Conservation (phyloP, 1,140 invertebrate genomes). For the Euschistus heros region DNA sequence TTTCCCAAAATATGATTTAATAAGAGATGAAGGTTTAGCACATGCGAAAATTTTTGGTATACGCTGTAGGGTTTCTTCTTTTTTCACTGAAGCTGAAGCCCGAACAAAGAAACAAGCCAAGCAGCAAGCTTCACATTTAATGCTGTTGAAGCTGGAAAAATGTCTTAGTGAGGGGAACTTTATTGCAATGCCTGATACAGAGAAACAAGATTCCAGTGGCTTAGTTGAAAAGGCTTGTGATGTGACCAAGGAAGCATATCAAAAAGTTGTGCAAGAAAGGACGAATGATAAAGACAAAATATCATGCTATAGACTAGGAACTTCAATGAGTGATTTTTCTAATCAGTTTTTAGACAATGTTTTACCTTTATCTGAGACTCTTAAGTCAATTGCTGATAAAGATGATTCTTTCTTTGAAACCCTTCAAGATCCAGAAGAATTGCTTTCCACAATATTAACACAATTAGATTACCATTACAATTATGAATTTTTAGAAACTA, state of each 20-base stretch:
- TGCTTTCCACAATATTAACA: not conserved
- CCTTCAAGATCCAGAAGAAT: not conserved
- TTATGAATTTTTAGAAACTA: no score
- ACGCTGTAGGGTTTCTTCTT: slow-evolving; percentile 49
- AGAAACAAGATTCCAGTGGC: not conserved
- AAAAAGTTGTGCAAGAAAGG: not conserved
- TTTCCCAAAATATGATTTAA: slow-evolving; percentile 48
- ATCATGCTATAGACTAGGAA: not conserved
- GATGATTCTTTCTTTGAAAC: not conserved
- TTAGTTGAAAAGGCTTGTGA: not conserved
- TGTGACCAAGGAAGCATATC: not conserved
- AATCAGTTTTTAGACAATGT: not conserved
- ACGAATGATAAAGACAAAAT: not conserved
- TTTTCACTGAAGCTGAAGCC: slow-evolving; percentile 41
- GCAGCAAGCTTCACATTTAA: slow-evolving; percentile 42
- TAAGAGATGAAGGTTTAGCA: slow-evolving; percentile 57
- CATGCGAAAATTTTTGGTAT: slow-evolving; percentile 57
- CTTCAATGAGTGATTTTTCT: not conserved
- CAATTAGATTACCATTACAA: not conserved
- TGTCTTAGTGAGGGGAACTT: slow-evolving; percentile 16
- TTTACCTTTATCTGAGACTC: not conserved
- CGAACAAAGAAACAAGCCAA: slow-evolving; percentile 48
- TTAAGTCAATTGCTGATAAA: not conserved
- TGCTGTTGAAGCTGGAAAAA: slow-evolving; percentile 37
- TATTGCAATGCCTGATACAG: not conserved